These are phyloP conservation scores for Calvadosia cruxmelitensis DNA, from an alignment of 30 jellyfish, hydroid and myxozoan species.

Conservation along the genomic window DNA sequence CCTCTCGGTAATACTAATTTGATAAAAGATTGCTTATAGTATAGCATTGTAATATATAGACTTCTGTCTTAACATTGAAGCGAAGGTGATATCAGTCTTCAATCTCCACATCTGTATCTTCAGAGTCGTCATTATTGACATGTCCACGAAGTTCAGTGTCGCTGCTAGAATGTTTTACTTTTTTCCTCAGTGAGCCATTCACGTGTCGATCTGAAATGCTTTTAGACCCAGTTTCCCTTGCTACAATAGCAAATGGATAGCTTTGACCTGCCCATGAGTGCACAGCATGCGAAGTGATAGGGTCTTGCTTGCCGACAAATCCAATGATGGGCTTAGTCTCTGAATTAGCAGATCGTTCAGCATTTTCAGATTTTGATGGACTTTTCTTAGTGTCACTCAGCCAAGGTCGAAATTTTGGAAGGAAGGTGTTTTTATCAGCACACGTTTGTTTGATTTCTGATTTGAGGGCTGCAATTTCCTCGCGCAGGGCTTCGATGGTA, in stretches of 20 bases:
- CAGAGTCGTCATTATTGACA: neutral
- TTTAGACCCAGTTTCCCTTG: neutral
- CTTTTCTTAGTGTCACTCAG: neutral
- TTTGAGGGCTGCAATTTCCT: conserved; percentile 39
- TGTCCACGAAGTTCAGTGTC: neutral
- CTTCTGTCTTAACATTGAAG: no score
- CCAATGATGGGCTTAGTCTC: no score
- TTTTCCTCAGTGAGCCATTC: neutral
- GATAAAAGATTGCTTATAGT: no score
- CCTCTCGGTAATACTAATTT: no score
- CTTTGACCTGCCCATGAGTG: neutral
- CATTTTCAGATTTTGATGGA: neutral
- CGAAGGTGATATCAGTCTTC: no score
- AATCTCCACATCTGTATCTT: neutral
- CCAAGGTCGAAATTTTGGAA: neutral
- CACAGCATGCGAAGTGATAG: neutral
- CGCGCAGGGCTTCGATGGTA: conserved; percentile 56
- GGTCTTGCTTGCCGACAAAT: neutral
- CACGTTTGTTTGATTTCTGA: conserved; percentile 69
- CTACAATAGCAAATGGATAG: neutral
- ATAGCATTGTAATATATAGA: no score
- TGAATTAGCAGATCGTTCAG: neutral
- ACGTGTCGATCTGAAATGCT: neutral
- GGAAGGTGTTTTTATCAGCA: neutral
- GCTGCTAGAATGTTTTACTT: neutral